Evolutionary conservation across 2,888 invertebrate genomes (phyloP).

Genomic region (Amphimallon solstitiale): DNA sequence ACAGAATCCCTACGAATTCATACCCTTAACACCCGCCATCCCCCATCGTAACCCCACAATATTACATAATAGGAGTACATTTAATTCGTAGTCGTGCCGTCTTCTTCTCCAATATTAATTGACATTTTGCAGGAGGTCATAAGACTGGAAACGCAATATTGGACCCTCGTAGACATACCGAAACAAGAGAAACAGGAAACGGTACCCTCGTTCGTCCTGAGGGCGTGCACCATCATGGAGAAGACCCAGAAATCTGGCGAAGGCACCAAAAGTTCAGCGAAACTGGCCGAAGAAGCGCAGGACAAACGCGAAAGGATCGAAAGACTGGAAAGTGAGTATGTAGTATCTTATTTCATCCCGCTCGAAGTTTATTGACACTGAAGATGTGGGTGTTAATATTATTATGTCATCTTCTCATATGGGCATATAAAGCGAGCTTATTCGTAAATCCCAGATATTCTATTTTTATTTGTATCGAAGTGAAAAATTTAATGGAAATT

Average conservation of each 20-base stretch:
- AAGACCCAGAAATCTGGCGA: constrained; percentile 91
- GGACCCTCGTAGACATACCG: constrained; percentile 93
- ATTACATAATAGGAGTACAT: no score
- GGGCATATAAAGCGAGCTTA: no score
- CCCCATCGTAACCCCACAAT: no score
- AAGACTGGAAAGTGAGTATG: constrained; percentile 79
- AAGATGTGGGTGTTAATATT: neutral
- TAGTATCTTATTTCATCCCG: neutral
- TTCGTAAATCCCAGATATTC: neutral
- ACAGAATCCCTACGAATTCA: no score
- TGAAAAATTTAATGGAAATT: neutral
- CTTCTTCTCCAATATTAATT: constrained; percentile 26
- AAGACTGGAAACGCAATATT: constrained; percentile 90
- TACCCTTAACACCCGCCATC: no score
- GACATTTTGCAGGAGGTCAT: constrained; percentile 78
- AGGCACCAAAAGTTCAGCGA: constrained; percentile 86
- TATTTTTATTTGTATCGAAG: neutral
- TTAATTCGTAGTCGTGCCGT: no score
- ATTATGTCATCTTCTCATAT: no score
- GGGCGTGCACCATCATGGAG: constrained; percentile 92
- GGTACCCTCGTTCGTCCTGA: constrained; percentile 88
- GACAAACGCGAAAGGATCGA: constrained; percentile 86
- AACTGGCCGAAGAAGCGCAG: constrained; percentile 87
- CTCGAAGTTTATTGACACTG: neutral
- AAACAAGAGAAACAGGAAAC: constrained; percentile 95